Base-by-base conservation (phyloP, 23 tunicate species). In the Halocynthia aurantium region DNA sequence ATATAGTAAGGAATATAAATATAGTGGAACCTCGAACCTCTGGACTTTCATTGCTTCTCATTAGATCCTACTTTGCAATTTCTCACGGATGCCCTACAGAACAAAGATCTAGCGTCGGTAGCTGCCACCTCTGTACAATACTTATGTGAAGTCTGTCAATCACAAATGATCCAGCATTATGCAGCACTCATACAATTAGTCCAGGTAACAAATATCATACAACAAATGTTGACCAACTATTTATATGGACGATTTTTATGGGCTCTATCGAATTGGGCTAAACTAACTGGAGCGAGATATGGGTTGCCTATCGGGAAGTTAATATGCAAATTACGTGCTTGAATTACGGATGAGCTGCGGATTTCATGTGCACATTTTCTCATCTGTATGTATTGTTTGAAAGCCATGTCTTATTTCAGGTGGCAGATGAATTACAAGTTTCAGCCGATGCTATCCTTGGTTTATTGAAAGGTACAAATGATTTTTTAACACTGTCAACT, bases 61-160 rank as follows among this genome's bases (percentile, higher is more conserved):
- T 10, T 79, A 92, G 98, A 92, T 63, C 82, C 74, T 10, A 82
- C 85, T 5, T 70, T 92, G 55, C 88, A 86, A 53, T 92, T 82
- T 77, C 84, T 92, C 21, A 92, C 98, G 51, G 53, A 57, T 55
- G 88, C 92, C 17, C 73, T 92, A 52, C 92, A 86, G 73, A 76
- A 75, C 8, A 76, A 86, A 63, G 98, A 92, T 20, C 70, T 92
- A 0, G 63, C 98, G 8, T 82, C 98, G 8, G 84, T 76, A 7
- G 92, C 92, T 12, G 98, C 98, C 7, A 80, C 84, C 7, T 86
- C 98, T 10, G 74, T 92, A 12, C 98, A 92, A 80, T 86, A 82
- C 80, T 62, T 92, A 53, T 92, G 92, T 73, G 88, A 82, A 75
- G 78, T 81, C 57, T 92, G 92, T 53, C 71, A 57, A 12, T 51